These are phyloP conservation scores for Anarrhichthys ocellatus DNA, from an alignment of 2,113 vertebrate species.

Conservation along the genomic window DNA sequence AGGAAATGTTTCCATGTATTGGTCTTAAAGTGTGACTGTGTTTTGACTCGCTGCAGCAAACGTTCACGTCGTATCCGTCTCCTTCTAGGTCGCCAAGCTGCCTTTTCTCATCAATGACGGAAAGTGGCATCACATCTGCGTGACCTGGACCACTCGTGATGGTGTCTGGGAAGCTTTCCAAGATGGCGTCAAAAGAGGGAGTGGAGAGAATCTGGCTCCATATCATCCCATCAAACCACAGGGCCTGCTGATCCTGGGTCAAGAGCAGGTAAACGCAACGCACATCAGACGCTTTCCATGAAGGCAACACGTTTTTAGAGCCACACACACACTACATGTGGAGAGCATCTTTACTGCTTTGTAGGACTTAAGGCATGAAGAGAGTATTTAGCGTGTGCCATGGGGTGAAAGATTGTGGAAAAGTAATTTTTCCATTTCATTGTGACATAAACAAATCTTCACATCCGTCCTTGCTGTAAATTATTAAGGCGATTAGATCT, in stretches of 20 bases:
- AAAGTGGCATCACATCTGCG: conserved; percentile 98
- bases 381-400: background rate
- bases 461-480: background rate
- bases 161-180: conserved; percentile 99
- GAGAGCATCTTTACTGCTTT: background rate
- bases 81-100: conserved; percentile 92
- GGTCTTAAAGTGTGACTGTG: background rate
- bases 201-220: conserved; percentile 94
- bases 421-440: background rate
- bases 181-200: conserved; percentile 92
- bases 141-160: conserved; percentile 97
- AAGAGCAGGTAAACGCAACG: conserved; percentile 90
- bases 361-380: background rate
- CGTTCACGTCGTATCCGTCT: background rate
- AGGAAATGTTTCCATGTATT: no score
- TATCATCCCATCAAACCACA: conserved; percentile 98
- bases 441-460: background rate
- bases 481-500: conserved; percentile 27
- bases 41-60: background rate
- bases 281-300: background rate
- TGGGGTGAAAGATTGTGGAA: background rate
- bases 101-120: conserved; percentile 96
- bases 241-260: conserved; percentile 94
- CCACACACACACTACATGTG: background rate
- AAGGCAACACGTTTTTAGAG: background rate